phyloP scores from a whole-genome alignment of 2,113 vertebrate species.

The Leuciscus idus region DNA sequence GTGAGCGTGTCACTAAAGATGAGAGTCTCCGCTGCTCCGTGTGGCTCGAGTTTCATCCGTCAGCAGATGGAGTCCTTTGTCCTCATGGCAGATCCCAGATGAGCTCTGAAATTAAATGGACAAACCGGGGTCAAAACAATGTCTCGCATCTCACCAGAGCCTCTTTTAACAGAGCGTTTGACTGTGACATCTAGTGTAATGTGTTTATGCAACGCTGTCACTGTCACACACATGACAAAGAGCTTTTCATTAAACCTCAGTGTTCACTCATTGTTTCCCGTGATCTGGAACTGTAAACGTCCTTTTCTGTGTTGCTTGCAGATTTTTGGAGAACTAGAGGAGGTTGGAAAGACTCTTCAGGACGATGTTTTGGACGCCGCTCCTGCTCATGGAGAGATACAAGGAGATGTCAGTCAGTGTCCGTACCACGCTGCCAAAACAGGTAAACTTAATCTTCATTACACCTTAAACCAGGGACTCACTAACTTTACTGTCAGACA shows the following conservation, averaged over 20 bases:
- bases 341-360: slow-evolving; percentile 78
- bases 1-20: not conserved
- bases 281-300: not conserved
- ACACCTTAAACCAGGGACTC: not conserved
- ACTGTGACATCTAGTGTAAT: not conserved
- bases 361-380: slow-evolving; percentile 79
- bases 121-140: not conserved
- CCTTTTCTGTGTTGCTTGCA: slow-evolving; percentile 60
- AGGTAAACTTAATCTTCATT: slow-evolving; percentile 67
- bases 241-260: not conserved
- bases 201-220: not conserved
- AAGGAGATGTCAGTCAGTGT: slow-evolving; percentile 88
- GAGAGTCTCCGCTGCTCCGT: not conserved
- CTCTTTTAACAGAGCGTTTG: not conserved
- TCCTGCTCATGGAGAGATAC: slow-evolving; percentile 78
- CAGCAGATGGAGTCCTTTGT: slow-evolving; percentile 19
- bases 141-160: not conserved
- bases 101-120: slow-evolving; percentile 17
- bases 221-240: not conserved
- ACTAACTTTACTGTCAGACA: not conserved
- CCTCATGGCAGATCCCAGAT: not conserved
- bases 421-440: slow-evolving; percentile 86
- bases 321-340: slow-evolving; percentile 93
- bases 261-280: not conserved
- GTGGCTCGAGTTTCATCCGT: not conserved